Percentiles rank a stretch among this genome's conserved stretches.
Conservation (phyloP, 2,888 invertebrate genomes). For the Idaea biselata region DNA sequence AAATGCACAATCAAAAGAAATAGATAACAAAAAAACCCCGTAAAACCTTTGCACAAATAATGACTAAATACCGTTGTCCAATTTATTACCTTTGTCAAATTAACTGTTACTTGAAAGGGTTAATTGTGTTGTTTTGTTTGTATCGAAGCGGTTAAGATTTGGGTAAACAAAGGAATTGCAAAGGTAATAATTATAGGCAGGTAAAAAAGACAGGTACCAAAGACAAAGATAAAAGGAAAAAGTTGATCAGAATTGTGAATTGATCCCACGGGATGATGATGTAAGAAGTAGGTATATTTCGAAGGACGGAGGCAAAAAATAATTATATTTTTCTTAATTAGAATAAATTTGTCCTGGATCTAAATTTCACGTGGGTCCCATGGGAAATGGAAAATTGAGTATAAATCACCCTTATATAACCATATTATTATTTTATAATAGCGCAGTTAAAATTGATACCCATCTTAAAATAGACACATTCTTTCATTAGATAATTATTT, state of each 20-base stretch:
- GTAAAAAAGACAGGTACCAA: background rate
- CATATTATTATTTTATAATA: too few relatives aligned
- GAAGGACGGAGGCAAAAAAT: background rate
- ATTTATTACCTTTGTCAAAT: slow-evolving; percentile 22
- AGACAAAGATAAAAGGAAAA: background rate
- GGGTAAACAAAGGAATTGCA: background rate
- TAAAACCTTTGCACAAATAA: background rate
- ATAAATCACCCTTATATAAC: too few relatives aligned
- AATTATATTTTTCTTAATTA: background rate
- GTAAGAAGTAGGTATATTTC: too few relatives aligned
- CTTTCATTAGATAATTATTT: too few relatives aligned
- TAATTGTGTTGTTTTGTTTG: background rate
- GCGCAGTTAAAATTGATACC: too few relatives aligned
- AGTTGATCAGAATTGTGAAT: background rate
- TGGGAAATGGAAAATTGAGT: too few relatives aligned
- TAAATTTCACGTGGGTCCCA: too few relatives aligned
- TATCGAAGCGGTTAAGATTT: background rate
- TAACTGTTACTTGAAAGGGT: slow-evolving; percentile 20
- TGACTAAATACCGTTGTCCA: slow-evolving; percentile 27
- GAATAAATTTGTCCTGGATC: background rate
- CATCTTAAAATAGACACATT: too few relatives aligned
- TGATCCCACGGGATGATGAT: too few relatives aligned
- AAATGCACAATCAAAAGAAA: background rate
- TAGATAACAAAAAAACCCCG: background rate
- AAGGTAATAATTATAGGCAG: background rate